These are phyloP conservation scores for Lasius platythorax DNA, from an alignment of 2,888 invertebrate genomes.

Conservation along the genomic window DNA sequence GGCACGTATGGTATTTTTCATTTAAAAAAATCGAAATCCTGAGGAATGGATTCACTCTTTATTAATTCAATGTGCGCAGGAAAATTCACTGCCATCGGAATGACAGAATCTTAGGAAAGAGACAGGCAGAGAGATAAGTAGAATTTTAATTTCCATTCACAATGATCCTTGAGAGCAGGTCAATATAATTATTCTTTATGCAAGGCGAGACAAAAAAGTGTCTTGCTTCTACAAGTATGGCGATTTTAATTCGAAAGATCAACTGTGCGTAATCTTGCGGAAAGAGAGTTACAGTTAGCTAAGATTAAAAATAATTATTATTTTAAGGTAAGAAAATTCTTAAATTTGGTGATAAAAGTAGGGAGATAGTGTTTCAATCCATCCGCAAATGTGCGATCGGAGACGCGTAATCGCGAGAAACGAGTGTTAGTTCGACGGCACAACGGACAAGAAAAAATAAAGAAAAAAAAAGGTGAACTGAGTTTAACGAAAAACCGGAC, in stretches of 20 bases:
- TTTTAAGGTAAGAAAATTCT: background rate
- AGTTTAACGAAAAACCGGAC: too few species aligned
- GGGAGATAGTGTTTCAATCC: too few species aligned
- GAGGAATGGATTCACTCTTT: background rate
- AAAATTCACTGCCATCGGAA: conserved; percentile 1
- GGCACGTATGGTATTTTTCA: background rate
- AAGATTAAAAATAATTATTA: conserved; percentile 18
- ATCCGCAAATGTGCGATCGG: too few species aligned
- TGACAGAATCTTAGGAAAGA: conserved; percentile 21
- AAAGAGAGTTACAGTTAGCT: conserved; percentile 26
- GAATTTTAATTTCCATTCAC: conserved; percentile 52
- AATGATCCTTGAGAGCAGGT: conserved; percentile 47
- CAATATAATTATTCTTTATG: conserved; percentile 24
- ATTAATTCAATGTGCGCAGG: background rate
- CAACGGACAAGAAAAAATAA: too few species aligned
- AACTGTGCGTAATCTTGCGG: conserved; percentile 16
- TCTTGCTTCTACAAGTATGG: conserved; percentile 11
- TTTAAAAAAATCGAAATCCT: background rate
- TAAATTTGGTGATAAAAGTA: background rate
- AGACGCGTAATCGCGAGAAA: too few species aligned
- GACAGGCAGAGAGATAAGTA: background rate
- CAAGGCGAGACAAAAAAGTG: background rate
- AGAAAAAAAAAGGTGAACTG: too few species aligned
- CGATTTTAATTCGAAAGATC: conserved; percentile 10
- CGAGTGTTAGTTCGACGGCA: too few species aligned